Percentiles rank a stretch among this genome's conserved stretches.
Evolutionary conservation across 92 coral and sea anemone species (phyloP).

Genomic region (Bergia sp.): DNA sequence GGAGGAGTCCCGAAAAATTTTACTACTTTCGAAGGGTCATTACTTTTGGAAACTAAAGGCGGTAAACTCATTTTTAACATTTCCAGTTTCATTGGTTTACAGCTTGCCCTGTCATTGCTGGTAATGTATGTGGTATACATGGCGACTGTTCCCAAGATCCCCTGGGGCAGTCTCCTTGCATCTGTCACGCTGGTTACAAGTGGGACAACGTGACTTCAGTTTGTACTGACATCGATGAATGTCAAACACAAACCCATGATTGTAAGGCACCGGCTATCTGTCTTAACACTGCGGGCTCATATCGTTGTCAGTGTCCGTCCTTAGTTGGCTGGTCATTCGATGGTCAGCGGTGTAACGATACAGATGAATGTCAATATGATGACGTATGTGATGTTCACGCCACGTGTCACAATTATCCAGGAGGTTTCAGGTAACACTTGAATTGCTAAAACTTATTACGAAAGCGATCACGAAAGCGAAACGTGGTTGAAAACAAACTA

Average conservation of each 20-base stretch:
- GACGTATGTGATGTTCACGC: slow-evolving; percentile 51
- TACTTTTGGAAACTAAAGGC: background rate
- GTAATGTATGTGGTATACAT: slow-evolving; percentile 55
- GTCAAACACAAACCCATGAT: slow-evolving; percentile 45
- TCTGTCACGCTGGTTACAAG: slow-evolving; percentile 58
- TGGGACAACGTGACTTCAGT: slow-evolving; percentile 43
- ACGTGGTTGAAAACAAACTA: no score
- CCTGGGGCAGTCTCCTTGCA: slow-evolving; percentile 47
- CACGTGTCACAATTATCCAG: slow-evolving; percentile 58
- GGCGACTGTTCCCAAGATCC: slow-evolving; percentile 57
- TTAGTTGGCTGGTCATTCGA: slow-evolving; percentile 71
- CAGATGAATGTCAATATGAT: slow-evolving; percentile 52
- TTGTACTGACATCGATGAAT: slow-evolving; percentile 60
- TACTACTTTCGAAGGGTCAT: no score
- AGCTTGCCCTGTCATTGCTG: slow-evolving; percentile 61
- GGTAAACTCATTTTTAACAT: no score
- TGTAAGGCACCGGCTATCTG: slow-evolving; percentile 63
- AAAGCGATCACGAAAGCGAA: background rate
- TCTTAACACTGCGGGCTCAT: slow-evolving; percentile 67
- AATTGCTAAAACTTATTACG: background rate
- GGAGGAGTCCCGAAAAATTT: background rate
- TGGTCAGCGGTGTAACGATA: slow-evolving; percentile 63
- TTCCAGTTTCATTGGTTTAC: background rate
- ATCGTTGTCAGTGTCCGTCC: slow-evolving; percentile 66
- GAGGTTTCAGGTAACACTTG: slow-evolving; percentile 52